A percentile compares a stretch with the other conserved stretches of the same genome.
Evolutionary conservation across 2,888 invertebrate species (phyloP).

Genomic region (Cantharis nigra): DNA sequence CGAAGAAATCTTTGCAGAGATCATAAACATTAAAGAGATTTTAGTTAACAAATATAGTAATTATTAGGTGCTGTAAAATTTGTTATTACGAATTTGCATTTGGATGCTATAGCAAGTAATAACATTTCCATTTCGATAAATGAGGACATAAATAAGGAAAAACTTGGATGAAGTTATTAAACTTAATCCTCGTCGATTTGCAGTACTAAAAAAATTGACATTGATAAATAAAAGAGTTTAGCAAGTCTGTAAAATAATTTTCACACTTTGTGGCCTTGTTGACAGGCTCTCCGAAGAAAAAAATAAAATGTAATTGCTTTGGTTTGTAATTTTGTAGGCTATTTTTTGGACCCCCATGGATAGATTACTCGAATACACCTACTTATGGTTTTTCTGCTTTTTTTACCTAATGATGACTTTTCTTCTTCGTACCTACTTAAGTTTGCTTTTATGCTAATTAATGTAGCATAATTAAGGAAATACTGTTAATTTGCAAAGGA

Average conservation of each 20-base stretch:
- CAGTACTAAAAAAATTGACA: background rate
- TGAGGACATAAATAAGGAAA: slow-evolving; percentile 29
- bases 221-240: background rate
- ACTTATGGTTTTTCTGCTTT: slow-evolving; percentile 17
- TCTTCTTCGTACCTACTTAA: background rate
- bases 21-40: background rate
- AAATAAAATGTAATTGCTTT: slow-evolving; percentile 30
- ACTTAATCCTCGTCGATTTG: background rate
- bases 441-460: background rate
- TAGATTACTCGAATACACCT: slow-evolving; percentile 24
- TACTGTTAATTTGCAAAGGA: background rate
- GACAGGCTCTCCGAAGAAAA: slow-evolving; percentile 27
- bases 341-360: slow-evolving; percentile 28
- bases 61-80: background rate
- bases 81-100: background rate
- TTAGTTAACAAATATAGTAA: background rate
- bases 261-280: slow-evolving; percentile 32
- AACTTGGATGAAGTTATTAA: slow-evolving; percentile 34
- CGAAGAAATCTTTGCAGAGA: background rate
- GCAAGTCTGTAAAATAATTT: slow-evolving; percentile 26
- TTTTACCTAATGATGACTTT: background rate
- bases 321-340: slow-evolving; percentile 25
- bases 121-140: slow-evolving; percentile 31
- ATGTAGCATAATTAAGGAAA: background rate
- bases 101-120: background rate